Evolutionary conservation across 2,113 vertebrate species (phyloP).

Genomic region (Pogonocichla stellata): DNA sequence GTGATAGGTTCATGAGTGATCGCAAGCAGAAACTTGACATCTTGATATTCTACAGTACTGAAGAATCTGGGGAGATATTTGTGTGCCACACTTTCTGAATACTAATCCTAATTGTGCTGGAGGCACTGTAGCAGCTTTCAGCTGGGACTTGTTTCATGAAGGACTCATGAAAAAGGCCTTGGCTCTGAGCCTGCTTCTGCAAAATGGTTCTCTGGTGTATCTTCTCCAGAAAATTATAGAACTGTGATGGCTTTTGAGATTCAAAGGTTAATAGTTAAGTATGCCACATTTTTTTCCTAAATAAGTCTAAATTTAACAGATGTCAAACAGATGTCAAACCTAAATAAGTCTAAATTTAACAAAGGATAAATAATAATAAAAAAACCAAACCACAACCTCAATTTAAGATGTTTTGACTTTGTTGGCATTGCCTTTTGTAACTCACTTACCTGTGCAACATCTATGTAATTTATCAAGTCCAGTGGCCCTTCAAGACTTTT

Average conservation of each 20-base stretch:
- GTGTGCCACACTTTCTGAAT: background rate
- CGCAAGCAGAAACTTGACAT: background rate
- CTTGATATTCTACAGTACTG: background rate
- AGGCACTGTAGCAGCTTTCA: background rate
- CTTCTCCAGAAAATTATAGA: background rate
- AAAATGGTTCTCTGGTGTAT: background rate
- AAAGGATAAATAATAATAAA: background rate
- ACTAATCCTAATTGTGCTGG: background rate
- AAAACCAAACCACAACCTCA: too few relatives aligned
- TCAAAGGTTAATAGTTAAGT: background rate
- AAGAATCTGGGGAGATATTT: background rate
- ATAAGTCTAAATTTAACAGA: background rate
- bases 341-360: background rate
- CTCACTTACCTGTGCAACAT: slow-evolving; percentile 88
- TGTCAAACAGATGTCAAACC: background rate
- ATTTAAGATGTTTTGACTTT: background rate
- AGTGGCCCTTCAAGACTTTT: slow-evolving; percentile 87
- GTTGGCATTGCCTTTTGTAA: background rate
- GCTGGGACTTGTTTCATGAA: background rate
- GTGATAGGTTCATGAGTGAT: background rate
- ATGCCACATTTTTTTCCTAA: background rate
- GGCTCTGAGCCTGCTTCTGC: background rate
- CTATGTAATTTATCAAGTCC: slow-evolving; percentile 96
- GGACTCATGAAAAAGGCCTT: background rate
- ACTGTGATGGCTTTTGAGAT: background rate